Conservation (phyloP, 2,888 invertebrate genomes). For the Drosophila putrida region DNA sequence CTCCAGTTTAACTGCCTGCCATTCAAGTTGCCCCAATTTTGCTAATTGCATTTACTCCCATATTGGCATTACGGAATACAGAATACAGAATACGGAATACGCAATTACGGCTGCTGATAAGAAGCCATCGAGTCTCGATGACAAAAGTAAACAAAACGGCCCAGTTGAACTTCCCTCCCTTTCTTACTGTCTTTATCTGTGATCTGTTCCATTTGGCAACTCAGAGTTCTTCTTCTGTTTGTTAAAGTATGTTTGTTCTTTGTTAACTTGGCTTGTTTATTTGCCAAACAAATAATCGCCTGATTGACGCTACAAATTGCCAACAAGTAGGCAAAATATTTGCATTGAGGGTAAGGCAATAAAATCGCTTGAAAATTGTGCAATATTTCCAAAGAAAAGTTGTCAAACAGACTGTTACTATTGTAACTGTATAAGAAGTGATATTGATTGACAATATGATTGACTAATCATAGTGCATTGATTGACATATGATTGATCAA, state of each 20-base stretch:
- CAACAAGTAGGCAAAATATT: constrained; percentile 49
- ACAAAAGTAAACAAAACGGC: constrained; percentile 21
- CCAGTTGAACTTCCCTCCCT: constrained; percentile 6
- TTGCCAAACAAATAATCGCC: constrained; percentile 51
- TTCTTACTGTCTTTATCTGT: neutral
- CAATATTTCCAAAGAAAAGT: constrained; percentile 6
- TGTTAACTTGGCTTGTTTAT: constrained; percentile 33
- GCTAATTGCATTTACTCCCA: constrained; percentile 47
- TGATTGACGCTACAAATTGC: constrained; percentile 50
- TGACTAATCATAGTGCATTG: constrained; percentile 10
- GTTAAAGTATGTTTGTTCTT: constrained; percentile 23
- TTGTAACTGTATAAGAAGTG: neutral
- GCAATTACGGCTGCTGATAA: constrained; percentile 33
- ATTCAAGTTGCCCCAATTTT: constrained; percentile 44
- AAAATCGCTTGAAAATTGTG: neutral
- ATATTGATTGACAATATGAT: constrained; percentile 3
- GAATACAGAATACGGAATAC: constrained; percentile 2
- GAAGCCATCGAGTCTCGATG: constrained; percentile 24
- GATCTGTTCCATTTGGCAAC: constrained; percentile 3
- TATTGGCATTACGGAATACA: constrained; percentile 19
- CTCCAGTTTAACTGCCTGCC: constrained; percentile 48
- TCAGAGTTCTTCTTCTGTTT: constrained; percentile 20
- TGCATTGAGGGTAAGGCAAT: constrained; percentile 20
- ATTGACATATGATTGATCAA: constrained; percentile 12
- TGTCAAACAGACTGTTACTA: neutral